Base-by-base conservation (phyloP, 92 coral and sea anemone species). In the Phenganax stokvisi region DNA sequence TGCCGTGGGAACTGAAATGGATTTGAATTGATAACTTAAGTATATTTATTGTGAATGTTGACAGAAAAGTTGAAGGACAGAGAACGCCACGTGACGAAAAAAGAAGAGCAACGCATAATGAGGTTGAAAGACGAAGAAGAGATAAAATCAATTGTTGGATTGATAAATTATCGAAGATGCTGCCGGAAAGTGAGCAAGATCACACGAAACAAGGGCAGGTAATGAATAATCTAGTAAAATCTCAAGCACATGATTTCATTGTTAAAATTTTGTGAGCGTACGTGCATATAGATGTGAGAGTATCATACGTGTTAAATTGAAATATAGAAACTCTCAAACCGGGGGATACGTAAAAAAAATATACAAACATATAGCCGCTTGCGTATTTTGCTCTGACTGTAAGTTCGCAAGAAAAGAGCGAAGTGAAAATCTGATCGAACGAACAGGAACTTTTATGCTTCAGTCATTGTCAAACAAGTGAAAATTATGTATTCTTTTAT, bases 181-280 rank as follows among this genome's bases (percentile, higher is more conserved):
- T 96, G 0, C 99, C 99, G 13, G 99, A 96, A 60, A 90, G 99
- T 74, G 87, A 90, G 27, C 88, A 89, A 70, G 99, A 96, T 57
- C 99, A 96, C 55, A 81, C 97, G 1, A 96, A 96, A 54, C 89
- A 97, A 11, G 99, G 99, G 17, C 99, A 96, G 96, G 99, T 92
- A 68, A 37, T 37, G 5, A 27, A 25, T 68, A 29, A 20, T 64
- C 29, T 17, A 61, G 13, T 61, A 12, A 25, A 61, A 61, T 12
- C 8, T 12, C 0, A 61, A 28, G 5, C 13, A 12, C 28, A 61
- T 7, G 25, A 13, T 61, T 8, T 12, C 7, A 17, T 12, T 15
- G 13, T 0, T 7, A 13, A 25, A 25, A n/a, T 25, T 59, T 59
- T 17, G 65, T 13, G 65, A 59, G 65, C 15, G 15, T 20, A 59